Base-by-base conservation (phyloP, 2,888 invertebrate genomes). In the Rotaria sp. region DNA sequence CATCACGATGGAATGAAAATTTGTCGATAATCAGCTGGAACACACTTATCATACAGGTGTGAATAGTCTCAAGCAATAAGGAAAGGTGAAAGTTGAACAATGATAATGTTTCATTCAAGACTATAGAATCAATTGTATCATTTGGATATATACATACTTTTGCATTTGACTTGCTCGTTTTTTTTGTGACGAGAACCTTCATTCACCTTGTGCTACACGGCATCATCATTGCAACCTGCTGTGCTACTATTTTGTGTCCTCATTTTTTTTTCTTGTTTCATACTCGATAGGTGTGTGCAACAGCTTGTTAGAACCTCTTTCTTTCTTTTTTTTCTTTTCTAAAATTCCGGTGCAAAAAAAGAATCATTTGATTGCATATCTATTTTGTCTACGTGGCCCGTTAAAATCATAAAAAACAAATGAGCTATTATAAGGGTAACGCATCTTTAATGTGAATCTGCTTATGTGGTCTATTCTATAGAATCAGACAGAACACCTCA, bases 301-400 rank as follows among this genome's bases (percentile, higher is more conserved):
- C 80, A 80, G 80, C 80, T 80, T 80, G 80, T 80, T 80, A 80
- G 21, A 80, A 30, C 35, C 45, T 45, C n/a, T 45, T 80, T 15
- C 21, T 8, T 38, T 67, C 15, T 38, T 67, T 35, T 59, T 59
- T 30, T 21, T 4, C 26, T 67, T 35, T 35, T 67, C 2, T 3
- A 35, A 67, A 67, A 67, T 67, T 67, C 35, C 35, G 67, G 35
- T 67, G 35, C 3, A 67, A 67, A 67, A 35, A 38, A 67, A 15
- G 35, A 67, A 67, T 67, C 35, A 21, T 5, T 10, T 30, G 67
- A 67, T 67, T 67, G 67, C 15, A 18, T 38, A 30, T 67, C 67
- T 21, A 13, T 67, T 67, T 35, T 35, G 2, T 38, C 35, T 67
- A 67, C 35, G 67, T 35, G 35, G 35, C 30, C 21, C 7, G 35